Percentiles rank a stretch among this genome's conserved stretches.
Conservation (phyloP, 2,888 invertebrate species). For the Drosophila longiperda region DNA sequence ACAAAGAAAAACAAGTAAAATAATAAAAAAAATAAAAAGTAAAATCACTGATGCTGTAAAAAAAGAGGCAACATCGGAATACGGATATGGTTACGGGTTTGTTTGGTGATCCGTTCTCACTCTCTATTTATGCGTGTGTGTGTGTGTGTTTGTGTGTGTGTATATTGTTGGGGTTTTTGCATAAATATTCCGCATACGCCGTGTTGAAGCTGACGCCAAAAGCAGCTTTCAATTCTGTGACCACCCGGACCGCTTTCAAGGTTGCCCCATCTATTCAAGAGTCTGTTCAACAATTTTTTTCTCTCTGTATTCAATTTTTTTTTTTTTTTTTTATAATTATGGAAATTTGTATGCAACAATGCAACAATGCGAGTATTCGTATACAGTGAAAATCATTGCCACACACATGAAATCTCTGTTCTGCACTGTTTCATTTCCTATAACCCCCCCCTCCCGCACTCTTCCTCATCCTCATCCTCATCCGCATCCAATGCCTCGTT, state of each 20-base stretch:
- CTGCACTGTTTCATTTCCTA: slow-evolving; percentile 53
- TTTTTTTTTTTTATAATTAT: slow-evolving; percentile 55
- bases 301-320: neutral
- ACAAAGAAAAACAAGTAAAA: slow-evolving; percentile 1
- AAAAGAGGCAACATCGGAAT: slow-evolving; percentile 43
- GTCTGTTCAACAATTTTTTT: slow-evolving; percentile 23
- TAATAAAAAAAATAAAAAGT: slow-evolving; percentile 6
- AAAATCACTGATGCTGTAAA: slow-evolving; percentile 40
- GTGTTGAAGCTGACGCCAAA: slow-evolving; percentile 20
- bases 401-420: slow-evolving; percentile 37
- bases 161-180: slow-evolving; percentile 72
- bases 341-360: slow-evolving; percentile 65
- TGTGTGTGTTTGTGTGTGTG: slow-evolving; percentile 44
- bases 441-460: neutral
- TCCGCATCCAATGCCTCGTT: neutral
- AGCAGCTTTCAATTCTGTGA: slow-evolving; percentile 39
- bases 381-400: slow-evolving; percentile 56
- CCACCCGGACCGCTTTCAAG: slow-evolving; percentile 33
- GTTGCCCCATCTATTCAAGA: slow-evolving; percentile 35
- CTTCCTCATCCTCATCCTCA: neutral
- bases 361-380: slow-evolving; percentile 35
- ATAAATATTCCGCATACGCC: slow-evolving; percentile 74
- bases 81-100: slow-evolving; percentile 54
- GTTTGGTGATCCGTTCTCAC: slow-evolving; percentile 53
- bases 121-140: neutral